Conservation (phyloP, 2,888 invertebrate genomes). For the Archaeoteleia sp. region DNA sequence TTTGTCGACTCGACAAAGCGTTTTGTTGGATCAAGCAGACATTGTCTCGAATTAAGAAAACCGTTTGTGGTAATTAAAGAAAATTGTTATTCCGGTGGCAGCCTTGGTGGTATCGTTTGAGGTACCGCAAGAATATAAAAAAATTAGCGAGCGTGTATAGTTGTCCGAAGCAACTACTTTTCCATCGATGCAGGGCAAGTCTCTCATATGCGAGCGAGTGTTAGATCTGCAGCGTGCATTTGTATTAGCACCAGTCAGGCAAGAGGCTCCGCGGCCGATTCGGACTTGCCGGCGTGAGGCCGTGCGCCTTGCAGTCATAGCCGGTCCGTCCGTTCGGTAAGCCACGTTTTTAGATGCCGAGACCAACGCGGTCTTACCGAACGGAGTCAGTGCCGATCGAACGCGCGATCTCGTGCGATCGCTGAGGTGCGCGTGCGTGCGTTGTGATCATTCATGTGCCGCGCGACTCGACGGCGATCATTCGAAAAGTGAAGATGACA, state of each 20-base stretch:
- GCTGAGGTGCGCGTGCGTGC: conserved; percentile 53
- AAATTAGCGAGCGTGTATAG: too few relatives aligned
- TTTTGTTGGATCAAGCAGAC: too few relatives aligned
- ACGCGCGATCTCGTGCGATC: conserved; percentile 48
- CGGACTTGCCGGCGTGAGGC: conserved; percentile 56
- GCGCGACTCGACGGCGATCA: too few relatives aligned
- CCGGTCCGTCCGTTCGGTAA: conserved; percentile 62
- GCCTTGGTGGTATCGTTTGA: too few relatives aligned
- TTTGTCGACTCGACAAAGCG: too few relatives aligned
- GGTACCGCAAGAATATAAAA: too few relatives aligned
- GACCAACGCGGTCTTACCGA: conserved; percentile 28
- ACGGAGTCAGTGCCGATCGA: conserved; percentile 41
- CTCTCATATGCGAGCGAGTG: conserved; percentile 16
- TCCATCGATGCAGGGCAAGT: too few relatives aligned
- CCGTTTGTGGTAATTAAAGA: too few relatives aligned
- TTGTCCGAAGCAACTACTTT: too few relatives aligned
- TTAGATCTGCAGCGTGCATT: conserved; percentile 18
- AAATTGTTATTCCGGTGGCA: too few relatives aligned
- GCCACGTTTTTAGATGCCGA: conserved; percentile 52
- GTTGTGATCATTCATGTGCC: conserved; percentile 20
- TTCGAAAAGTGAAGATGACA: neutral
- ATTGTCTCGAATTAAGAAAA: too few relatives aligned
- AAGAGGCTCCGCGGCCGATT: conserved; percentile 55
- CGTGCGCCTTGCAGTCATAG: conserved; percentile 60
- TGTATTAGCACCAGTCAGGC: conserved; percentile 20